phyloP scores from a whole-genome alignment of 2,113 vertebrate species.

The Indicator maculatus region DNA sequence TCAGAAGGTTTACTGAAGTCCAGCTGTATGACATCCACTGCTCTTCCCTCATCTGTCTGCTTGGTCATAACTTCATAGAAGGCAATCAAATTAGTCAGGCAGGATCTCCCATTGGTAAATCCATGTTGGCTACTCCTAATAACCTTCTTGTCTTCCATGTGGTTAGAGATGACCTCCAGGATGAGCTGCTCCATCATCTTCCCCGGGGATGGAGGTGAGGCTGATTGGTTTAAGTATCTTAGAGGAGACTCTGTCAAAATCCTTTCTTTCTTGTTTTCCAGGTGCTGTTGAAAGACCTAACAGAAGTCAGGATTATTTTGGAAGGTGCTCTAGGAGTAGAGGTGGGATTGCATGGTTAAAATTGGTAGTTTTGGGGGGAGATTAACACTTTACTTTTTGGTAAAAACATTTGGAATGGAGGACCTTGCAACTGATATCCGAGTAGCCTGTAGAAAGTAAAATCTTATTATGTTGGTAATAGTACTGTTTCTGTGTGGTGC shows the following conservation, averaged over 20 bases:
- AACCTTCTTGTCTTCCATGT: no score
- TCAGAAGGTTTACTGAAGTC: no score
- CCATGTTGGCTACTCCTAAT: no score
- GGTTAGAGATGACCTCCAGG: no score
- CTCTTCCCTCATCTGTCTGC: no score
- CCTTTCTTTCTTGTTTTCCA: background rate
- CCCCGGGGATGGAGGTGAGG: no score
- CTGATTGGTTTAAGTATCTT: background rate
- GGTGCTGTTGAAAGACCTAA: slow-evolving; percentile 21
- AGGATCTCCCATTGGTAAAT: no score
- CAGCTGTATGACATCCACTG: no score
- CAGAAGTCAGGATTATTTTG: slow-evolving; percentile 1
- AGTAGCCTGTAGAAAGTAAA: background rate
- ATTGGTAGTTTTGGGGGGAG: background rate
- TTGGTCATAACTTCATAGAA: no score
- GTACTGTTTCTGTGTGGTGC: background rate
- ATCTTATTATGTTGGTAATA: background rate
- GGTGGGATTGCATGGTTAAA: background rate
- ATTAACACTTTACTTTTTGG: background rate
- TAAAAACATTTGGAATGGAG: background rate
- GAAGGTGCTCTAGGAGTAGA: slow-evolving; percentile 27
- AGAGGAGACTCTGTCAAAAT: background rate
- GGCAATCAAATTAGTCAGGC: no score
- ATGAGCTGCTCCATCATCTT: no score
- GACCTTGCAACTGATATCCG: no score